Percentiles rank a stretch among this genome's conserved stretches.
Conservation (phyloP, 2,113 vertebrate genomes). For the Nesogale talazaci region DNA sequence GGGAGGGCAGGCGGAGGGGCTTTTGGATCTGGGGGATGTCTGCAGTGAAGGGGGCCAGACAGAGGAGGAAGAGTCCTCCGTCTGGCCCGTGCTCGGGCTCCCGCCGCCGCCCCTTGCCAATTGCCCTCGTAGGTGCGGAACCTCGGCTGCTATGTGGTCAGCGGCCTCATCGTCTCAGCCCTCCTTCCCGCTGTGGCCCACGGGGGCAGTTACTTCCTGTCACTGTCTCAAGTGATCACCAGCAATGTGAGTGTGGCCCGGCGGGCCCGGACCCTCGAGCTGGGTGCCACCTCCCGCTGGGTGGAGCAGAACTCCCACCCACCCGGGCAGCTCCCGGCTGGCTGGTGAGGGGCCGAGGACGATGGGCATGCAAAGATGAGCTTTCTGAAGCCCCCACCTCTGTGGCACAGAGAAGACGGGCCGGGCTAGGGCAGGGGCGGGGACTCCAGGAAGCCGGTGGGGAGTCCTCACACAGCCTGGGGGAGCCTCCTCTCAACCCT, state of each 20-base stretch:
- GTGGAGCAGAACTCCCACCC: background rate
- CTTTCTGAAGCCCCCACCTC: too few species aligned
- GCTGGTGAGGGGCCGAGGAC: background rate
- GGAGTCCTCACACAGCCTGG: background rate
- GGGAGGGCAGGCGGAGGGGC: background rate
- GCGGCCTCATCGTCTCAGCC: conserved; percentile 88
- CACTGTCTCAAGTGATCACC: conserved; percentile 88
- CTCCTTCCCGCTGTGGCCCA: conserved; percentile 90
- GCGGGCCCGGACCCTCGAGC: fast-evolving
- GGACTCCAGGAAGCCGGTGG: background rate
- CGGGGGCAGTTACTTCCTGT: conserved; percentile 88
- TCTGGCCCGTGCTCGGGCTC: background rate
- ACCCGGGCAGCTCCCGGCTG: background rate
- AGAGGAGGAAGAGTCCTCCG: too few species aligned
- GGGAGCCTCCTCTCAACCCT: background rate
- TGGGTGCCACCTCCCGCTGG: background rate
- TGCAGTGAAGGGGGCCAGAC: background rate
- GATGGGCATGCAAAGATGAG: too few species aligned
- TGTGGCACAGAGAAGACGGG: background rate
- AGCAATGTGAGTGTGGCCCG: conserved; percentile 90
- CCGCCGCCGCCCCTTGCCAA: background rate
- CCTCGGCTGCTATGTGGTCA: conserved; percentile 91
- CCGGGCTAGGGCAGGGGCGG: background rate
- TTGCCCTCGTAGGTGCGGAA: conserved; percentile 90
- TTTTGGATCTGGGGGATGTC: background rate